These are phyloP conservation scores for Meghimatium bilineatum DNA, from an alignment of 2,888 invertebrate genomes.

Conservation along the genomic window DNA sequence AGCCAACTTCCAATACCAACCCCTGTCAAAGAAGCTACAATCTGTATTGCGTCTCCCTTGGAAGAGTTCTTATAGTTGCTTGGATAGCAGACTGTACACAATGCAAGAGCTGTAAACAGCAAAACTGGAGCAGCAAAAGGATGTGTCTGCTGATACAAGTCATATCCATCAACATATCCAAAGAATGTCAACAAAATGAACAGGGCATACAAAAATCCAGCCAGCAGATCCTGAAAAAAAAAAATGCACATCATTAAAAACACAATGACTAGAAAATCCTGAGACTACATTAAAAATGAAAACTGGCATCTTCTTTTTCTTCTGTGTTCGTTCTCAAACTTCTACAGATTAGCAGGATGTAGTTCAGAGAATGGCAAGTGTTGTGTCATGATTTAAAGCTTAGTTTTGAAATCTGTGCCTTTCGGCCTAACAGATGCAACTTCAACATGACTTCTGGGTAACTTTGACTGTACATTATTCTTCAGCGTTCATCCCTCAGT, in stretches of 20 bases:
- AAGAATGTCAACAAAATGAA: conserved; percentile 54
- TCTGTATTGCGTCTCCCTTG: conserved; percentile 63
- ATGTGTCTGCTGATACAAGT: conserved; percentile 65
- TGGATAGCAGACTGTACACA: conserved; percentile 67
- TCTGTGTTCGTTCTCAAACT: no score
- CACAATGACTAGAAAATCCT: no score
- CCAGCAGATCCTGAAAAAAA: conserved; percentile 64
- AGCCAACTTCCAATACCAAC: conserved; percentile 61
- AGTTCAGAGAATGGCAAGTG: no score
- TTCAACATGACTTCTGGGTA: no score
- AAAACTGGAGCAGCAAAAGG: conserved; percentile 60
- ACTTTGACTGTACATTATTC: no score
- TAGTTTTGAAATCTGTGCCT: no score
- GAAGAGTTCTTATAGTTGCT: conserved; percentile 58
- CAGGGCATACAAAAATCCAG: conserved; percentile 57
- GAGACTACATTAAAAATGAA: background rate
- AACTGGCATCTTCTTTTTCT: no score
- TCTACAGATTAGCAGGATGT: no score
- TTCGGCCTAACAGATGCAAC: no score
- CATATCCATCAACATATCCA: conserved; percentile 59
- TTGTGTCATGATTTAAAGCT: no score
- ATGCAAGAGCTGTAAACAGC: conserved; percentile 58
- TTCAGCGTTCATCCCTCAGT: no score
- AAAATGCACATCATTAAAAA: background rate
- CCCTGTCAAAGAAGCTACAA: conserved; percentile 61